A percentile compares a stretch with the other conserved stretches of the same genome.
Evolutionary conservation across 2,888 invertebrate genomes (phyloP).

Genomic region (Drosophila phalerata): DNA sequence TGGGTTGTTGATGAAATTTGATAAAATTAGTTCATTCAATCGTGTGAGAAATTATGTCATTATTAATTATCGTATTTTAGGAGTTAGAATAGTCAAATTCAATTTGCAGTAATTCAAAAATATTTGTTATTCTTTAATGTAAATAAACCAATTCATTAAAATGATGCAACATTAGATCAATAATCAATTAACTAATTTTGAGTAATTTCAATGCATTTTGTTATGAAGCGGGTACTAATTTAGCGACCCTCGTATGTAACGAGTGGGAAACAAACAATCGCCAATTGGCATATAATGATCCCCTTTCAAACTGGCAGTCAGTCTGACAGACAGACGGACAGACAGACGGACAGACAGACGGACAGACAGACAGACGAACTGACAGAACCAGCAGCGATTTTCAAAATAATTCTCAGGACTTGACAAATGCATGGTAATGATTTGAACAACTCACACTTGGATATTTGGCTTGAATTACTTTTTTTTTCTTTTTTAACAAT

Average conservation of each 20-base stretch:
- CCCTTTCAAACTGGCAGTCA: slow-evolving; percentile 57
- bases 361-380: slow-evolving; percentile 58
- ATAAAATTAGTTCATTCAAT: slow-evolving; percentile 18
- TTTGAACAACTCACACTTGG: slow-evolving; percentile 68
- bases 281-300: slow-evolving; percentile 81
- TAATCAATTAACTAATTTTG: slow-evolving; percentile 40
- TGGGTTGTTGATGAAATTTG: slow-evolving; percentile 24
- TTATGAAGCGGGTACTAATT: slow-evolving; percentile 48
- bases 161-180: slow-evolving; percentile 22
- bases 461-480: slow-evolving; percentile 43
- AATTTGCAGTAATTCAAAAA: slow-evolving; percentile 1
- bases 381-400: slow-evolving; percentile 72
- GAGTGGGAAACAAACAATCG: slow-evolving; percentile 76
- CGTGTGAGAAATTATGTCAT: slow-evolving; percentile 28
- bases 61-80: not conserved
- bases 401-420: slow-evolving; percentile 74
- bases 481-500: slow-evolving; percentile 67
- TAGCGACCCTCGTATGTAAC: slow-evolving; percentile 49
- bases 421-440: slow-evolving; percentile 74
- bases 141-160: slow-evolving; percentile 18
- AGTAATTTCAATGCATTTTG: slow-evolving; percentile 36
- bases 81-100: not conserved
- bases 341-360: slow-evolving; percentile 28
- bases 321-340: slow-evolving; percentile 33
- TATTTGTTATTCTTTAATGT: not conserved